Base-by-base conservation (phyloP, 2,113 vertebrate genomes). In the Elaphurus davidianus region DNA sequence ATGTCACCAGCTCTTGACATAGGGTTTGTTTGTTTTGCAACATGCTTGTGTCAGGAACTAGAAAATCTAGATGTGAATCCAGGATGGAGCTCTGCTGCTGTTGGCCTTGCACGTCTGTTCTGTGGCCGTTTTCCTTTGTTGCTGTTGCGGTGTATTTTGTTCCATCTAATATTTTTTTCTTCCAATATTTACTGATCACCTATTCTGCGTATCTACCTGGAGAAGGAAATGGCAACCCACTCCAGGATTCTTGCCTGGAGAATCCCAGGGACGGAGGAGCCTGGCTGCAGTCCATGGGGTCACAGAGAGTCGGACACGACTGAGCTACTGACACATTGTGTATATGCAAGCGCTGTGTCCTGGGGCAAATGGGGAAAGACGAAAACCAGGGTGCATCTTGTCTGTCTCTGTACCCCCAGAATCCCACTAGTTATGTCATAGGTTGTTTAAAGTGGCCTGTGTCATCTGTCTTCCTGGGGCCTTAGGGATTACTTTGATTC, bases 41-140 rank as follows among this genome's bases (percentile, higher is more conserved):
- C 23, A 28, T 14, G 27, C 5, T 3, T 30, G 5, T 28, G n/a
- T 47, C 15, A 3, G 76, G 33, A 54, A 1, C 55, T 0, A n/a
- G 50, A 21, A 23, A 28, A 11, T 64, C 55, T 64, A 40, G 50
- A 43, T 30, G 3, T 3, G 43, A 83, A 5, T 40, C 45, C 28
- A 16, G 19, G 79, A 17, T 12, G 27, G 7, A 7, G 8, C 14
- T 40, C 11, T 15, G 57, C 13, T 81, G 57, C 6, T 74, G 23
- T 4, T 14, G 6, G 23, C 33, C 1, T 0, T 6, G 2, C 16
- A 50, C 12, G 6, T 8, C 17, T 33, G 1, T 40, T 90, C 45
- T 55, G 55, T 15, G 33, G 54, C 9, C 43, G 10, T 19, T 43
- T 84, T 76, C 5, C 9, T 94, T 78, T 54, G 11, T 14, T 54